Evolutionary conservation across 2,797 vertebrate species (phyloP).

Genomic region (Acridotheres tristis): DNA sequence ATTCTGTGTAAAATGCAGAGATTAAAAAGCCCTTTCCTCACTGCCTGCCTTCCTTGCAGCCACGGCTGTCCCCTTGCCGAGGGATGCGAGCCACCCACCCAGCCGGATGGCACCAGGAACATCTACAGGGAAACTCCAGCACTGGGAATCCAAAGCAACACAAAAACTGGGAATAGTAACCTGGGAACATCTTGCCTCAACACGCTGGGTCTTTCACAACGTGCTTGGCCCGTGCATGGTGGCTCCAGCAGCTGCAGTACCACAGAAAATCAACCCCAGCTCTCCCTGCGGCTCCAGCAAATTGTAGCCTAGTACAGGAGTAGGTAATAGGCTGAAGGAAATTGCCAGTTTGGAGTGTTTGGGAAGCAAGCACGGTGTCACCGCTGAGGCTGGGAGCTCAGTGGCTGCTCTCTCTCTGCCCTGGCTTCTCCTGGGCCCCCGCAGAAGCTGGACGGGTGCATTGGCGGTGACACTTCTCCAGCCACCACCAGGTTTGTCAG

Average conservation of each 20-base stretch:
- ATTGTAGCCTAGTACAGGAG: background rate
- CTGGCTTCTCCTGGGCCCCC: fast-evolving
- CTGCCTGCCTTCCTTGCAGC: background rate
- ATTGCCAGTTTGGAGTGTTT: background rate
- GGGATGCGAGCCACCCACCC: background rate
- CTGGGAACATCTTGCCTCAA: background rate
- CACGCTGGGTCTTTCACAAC: background rate
- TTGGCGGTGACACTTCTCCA: fast-evolving
- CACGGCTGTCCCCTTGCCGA: fast-evolving
- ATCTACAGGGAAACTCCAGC: background rate
- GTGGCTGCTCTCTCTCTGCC: background rate
- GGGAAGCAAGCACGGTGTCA: background rate
- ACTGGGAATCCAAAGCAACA: fast-evolving
- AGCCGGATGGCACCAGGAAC: background rate
- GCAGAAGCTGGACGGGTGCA: fast-evolving
- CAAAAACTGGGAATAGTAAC: background rate
- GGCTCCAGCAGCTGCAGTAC: fast-evolving
- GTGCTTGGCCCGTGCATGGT: fast-evolving
- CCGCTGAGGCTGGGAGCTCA: background rate
- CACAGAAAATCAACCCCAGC: background rate
- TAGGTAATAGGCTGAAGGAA: background rate
- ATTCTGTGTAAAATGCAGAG: background rate
- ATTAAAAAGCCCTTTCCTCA: background rate
- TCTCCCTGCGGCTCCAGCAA: fast-evolving
- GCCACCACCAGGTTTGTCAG: background rate